phyloP scores from a whole-genome alignment of 2,888 invertebrate species.

The Schizaphis graminum region DNA sequence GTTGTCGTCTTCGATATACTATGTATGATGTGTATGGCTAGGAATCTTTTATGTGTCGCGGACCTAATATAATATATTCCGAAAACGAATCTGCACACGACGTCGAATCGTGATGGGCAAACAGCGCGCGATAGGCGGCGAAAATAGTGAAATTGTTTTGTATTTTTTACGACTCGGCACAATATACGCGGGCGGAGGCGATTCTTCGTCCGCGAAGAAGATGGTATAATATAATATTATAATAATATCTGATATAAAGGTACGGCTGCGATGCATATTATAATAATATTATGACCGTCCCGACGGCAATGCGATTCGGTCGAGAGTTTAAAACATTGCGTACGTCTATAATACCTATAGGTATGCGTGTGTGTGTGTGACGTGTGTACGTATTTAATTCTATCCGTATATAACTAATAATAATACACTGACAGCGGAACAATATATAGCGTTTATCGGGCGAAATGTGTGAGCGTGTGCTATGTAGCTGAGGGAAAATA shows the following conservation, averaged over 20 bases:
- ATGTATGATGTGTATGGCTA: not conserved
- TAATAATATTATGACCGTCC: not conserved
- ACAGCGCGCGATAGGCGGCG: not conserved
- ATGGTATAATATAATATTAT: not conserved
- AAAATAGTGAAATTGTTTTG: slow-evolving; percentile 43
- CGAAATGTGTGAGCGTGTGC: not conserved
- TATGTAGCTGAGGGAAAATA: not conserved
- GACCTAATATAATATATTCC: not conserved
- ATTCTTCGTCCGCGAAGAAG: slow-evolving; percentile 8
- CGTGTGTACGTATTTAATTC: slow-evolving; percentile 28
- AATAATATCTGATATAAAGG: not conserved
- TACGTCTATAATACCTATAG: not conserved
- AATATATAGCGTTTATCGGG: not conserved
- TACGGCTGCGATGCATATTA: not conserved
- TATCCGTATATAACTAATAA: not conserved
- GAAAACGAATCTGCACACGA: slow-evolving; percentile 50
- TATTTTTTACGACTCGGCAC: not conserved
- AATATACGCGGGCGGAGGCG: not conserved
- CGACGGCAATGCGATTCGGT: slow-evolving; percentile 14
- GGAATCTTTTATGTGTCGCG: not conserved
- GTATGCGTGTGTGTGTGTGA: not conserved
- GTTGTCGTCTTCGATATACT: not conserved
- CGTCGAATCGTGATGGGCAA: slow-evolving; percentile 44
- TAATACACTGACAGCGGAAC: not conserved
- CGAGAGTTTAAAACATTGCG: slow-evolving; percentile 13